A percentile compares a stretch with the other conserved stretches of the same genome.
Conservation (phyloP, 2,113 vertebrate genomes). For the Embiotoca jacksoni region DNA sequence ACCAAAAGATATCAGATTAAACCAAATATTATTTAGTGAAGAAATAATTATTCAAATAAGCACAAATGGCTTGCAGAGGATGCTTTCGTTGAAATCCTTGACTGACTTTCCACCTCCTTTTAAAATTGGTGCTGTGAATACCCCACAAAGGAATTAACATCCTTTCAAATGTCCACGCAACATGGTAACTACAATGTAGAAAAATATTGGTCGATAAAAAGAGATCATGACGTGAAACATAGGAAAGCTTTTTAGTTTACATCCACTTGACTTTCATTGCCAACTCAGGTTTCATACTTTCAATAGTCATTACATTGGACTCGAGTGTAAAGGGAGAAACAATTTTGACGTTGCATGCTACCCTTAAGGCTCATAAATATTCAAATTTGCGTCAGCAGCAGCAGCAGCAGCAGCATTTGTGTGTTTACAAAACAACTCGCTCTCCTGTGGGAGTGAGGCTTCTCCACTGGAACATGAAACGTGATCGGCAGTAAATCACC, state of each 20-base stretch:
- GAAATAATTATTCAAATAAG: background rate
- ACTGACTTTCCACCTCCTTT: background rate
- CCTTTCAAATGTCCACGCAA: slow-evolving; percentile 5
- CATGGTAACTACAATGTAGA: background rate
- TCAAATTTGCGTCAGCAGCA: slow-evolving; percentile 74
- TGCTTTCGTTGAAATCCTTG: background rate
- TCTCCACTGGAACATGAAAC: slow-evolving; percentile 75
- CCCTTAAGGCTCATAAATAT: slow-evolving; percentile 82
- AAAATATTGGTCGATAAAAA: slow-evolving; percentile 8
- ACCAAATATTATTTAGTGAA: background rate
- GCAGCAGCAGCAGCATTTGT: slow-evolving; percentile 54
- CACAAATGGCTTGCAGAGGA: background rate
- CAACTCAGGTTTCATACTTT: slow-evolving; percentile 50
- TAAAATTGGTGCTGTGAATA: background rate
- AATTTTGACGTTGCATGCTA: slow-evolving; percentile 54
- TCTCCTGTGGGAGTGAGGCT: slow-evolving; percentile 73
- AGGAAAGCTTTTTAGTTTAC: slow-evolving; percentile 43
- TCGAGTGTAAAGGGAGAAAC: slow-evolving; percentile 35
- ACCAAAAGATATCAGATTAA: background rate
- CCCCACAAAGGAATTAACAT: background rate
- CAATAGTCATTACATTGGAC: slow-evolving; percentile 22
- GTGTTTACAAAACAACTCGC: slow-evolving; percentile 79
- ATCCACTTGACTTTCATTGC: slow-evolving; percentile 22
- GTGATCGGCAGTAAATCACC: slow-evolving; percentile 77
- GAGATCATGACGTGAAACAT: slow-evolving; percentile 15